Evolutionary conservation across 2,113 vertebrate species (phyloP).

Genomic region (Pao palembangensis): DNA sequence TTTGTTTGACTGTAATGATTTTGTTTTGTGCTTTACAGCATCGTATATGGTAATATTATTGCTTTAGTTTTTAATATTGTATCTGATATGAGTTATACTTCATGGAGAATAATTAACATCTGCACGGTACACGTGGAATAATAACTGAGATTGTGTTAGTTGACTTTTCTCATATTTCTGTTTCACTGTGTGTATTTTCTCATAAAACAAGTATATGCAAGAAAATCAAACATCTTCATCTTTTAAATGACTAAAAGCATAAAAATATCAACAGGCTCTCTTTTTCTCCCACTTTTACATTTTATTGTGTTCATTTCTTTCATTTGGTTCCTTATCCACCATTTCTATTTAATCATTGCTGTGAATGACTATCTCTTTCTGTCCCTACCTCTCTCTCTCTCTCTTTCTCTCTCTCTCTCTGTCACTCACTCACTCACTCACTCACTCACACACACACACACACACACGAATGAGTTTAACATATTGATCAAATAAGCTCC

Average conservation of each 20-base stretch:
- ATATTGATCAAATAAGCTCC: slow-evolving; percentile 16
- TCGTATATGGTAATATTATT: slow-evolving; percentile 28
- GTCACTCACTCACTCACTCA: slow-evolving; percentile 1
- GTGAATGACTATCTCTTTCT: not conserved
- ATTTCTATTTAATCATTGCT: too few relatives aligned
- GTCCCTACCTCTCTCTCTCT: not conserved
- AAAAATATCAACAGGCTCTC: slow-evolving; percentile 29
- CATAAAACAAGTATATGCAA: not conserved
- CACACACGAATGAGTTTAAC: not conserved
- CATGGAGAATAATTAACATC: slow-evolving; percentile 22
- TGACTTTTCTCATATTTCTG: too few relatives aligned
- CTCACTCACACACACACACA: slow-evolving; percentile 3
- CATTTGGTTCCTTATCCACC: slow-evolving; percentile 11
- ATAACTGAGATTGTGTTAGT: slow-evolving; percentile 14
- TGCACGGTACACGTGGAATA: not conserved
- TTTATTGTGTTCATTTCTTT: slow-evolving; percentile 41
- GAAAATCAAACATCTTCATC: slow-evolving; percentile 1
- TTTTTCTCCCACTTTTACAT: not conserved
- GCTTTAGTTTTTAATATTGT: slow-evolving; percentile 5
- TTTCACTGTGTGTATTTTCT: too few relatives aligned
- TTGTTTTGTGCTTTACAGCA: slow-evolving; percentile 43
- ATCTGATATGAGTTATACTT: slow-evolving; percentile 23
- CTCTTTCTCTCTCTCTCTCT: not conserved
- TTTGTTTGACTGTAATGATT: slow-evolving; percentile 51
- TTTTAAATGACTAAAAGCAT: slow-evolving; percentile 21